Evolutionary conservation across 2,888 invertebrate species (phyloP), one percentile per base, ranked within the genome.

Genomic region (Temnothorax ravouxi): DNA sequence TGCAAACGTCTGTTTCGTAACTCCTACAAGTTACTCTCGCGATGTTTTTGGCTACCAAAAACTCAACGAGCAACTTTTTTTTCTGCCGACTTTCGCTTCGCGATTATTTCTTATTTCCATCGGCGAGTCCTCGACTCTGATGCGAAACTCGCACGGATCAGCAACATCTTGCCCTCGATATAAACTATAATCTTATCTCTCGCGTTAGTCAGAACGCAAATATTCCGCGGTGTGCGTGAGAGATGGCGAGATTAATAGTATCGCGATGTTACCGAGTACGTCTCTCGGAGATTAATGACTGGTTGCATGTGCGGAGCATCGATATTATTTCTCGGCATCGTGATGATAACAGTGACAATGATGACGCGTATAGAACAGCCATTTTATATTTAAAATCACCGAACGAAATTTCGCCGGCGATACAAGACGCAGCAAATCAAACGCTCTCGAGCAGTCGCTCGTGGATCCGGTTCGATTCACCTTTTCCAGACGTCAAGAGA

Each of bases 391-490:
- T 21, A 29, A 69, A 59, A 25, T 38, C 18, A 6, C n/a, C 59
- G 21, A 29, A 13, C 38, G 59, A 87, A 79, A 89, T 88, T 89
- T 89, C 84, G 85, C 79, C 82, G 86, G 85, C 85, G 85, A 87
- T 74, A 61, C 84, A 87, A 87, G 62, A 89, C 84, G 84, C 80
- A 76, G 81, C 76, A 77, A 79, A 80, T 81, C 84, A 80, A 84
- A 62, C 83, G 76, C 44, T 87, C 69, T 72, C 62, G 75, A 84
- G 85, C 79, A 71, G 86, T 83, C 77, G 82, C 71, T 76, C 86
- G 83, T 80, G 82, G 87, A 87, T 85, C 86, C 87, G 86, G 89
- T 89, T 91, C 90, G 84, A 90, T 90, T 90, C 91, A 92, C 90
- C 88, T 86, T 85, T 66, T 84, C 76, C 74, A 84, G 87, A 90